phyloP scores from a whole-genome alignment of 2,797 vertebrate genomes.

The Gastrophryne carolinensis region DNA sequence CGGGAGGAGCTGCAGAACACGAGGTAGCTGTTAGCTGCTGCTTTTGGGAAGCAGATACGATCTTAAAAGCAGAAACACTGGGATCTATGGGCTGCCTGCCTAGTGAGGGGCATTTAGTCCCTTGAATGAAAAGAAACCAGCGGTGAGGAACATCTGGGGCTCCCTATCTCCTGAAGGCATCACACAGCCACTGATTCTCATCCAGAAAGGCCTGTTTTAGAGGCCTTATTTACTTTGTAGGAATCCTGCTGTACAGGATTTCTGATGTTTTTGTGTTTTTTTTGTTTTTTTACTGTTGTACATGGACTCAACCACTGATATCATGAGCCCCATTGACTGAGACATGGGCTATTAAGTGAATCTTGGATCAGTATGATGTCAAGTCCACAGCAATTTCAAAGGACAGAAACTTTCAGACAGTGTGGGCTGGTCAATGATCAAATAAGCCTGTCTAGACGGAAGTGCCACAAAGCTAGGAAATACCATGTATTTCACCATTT shows the following conservation, averaged over 20 bases:
- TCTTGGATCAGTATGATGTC: neutral
- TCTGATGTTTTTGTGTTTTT: conserved; percentile 1
- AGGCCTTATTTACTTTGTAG: conserved; percentile 46
- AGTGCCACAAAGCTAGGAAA: conserved; percentile 40
- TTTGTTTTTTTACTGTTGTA: conserved; percentile 45
- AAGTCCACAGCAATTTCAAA: neutral
- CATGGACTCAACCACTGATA: conserved; percentile 49
- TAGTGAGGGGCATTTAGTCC: neutral
- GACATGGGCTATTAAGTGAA: conserved; percentile 9
- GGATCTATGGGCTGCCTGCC: neutral
- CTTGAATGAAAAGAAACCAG: neutral
- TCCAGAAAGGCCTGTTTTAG: conserved; percentile 48
- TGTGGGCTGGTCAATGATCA: neutral
- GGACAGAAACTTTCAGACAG: neutral
- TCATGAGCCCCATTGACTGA: conserved; percentile 15
- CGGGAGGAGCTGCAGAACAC: conserved; percentile 94
- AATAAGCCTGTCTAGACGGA: conserved; percentile 4
- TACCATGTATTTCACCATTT: conserved; percentile 49
- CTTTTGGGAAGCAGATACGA: conserved; percentile 28
- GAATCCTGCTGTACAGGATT: conserved; percentile 35
- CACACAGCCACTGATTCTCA: conserved; percentile 27
- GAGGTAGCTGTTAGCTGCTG: conserved; percentile 79
- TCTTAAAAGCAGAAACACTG: neutral
- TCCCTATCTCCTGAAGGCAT: conserved; percentile 25
- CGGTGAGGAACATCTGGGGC: neutral